Evolutionary conservation across 2,797 vertebrate genomes (phyloP).

Genomic region (Neostethus bicornis): DNA sequence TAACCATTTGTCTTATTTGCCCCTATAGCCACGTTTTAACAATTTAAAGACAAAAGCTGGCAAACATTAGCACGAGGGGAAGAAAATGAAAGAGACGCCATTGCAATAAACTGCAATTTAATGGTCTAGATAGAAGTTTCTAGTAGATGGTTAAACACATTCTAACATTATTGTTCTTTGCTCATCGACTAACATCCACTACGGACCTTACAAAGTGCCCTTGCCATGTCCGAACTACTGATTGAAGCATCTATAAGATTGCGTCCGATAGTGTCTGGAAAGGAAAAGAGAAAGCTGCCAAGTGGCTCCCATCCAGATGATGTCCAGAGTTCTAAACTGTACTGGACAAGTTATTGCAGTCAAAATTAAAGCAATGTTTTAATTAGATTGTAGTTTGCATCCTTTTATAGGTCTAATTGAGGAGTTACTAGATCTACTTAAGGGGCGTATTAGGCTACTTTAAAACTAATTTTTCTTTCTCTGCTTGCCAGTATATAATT

Average conservation of each 20-base stretch:
- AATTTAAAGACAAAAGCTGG: not conserved
- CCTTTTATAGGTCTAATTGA: slow-evolving; percentile 58
- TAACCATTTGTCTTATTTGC: not conserved
- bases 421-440: slow-evolving; percentile 56
- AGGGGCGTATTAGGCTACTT: slow-evolving; percentile 50
- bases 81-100: not conserved
- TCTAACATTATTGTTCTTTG: slow-evolving; percentile 36
- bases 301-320: slow-evolving; percentile 66
- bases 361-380: slow-evolving; percentile 54
- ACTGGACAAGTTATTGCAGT: slow-evolving; percentile 46
- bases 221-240: slow-evolving; percentile 60
- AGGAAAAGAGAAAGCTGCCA: slow-evolving; percentile 48
- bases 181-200: slow-evolving; percentile 30
- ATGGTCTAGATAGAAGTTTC: slow-evolving; percentile 7
- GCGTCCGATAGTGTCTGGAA: slow-evolving; percentile 45
- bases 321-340: slow-evolving; percentile 33
- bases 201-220: slow-evolving; percentile 55
- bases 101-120: slow-evolving; percentile 10
- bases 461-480: slow-evolving; percentile 54
- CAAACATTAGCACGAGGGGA: not conserved
- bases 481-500: slow-evolving; percentile 58
- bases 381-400: slow-evolving; percentile 46
- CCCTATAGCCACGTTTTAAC: not conserved
- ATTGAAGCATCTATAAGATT: slow-evolving; percentile 51
- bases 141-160: slow-evolving; percentile 6